Evolutionary conservation across 2,888 invertebrate species (phyloP).

Genomic region (Limnephilus rhombicus): DNA sequence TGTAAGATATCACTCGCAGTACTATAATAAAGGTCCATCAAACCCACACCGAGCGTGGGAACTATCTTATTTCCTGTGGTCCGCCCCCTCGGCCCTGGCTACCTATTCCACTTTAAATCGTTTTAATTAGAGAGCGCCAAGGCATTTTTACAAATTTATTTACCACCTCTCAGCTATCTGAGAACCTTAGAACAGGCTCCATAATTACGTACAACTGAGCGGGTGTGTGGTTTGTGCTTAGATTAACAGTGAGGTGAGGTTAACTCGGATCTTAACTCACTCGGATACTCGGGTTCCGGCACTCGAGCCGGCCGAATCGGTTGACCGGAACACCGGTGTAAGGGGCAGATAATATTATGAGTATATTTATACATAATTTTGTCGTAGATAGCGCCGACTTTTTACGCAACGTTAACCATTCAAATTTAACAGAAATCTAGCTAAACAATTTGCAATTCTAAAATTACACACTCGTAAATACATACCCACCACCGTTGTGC

Average conservation of each 20-base stretch:
- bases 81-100: not conserved
- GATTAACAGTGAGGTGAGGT: not conserved
- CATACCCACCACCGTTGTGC: not conserved
- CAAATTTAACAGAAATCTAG: not conserved
- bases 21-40: not conserved
- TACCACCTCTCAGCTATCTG: not conserved
- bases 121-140: not conserved
- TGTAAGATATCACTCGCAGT: not conserved
- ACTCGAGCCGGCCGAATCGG: not conserved
- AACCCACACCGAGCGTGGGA: not conserved
- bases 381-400: not conserved
- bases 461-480: not conserved
- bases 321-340: not conserved
- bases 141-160: not conserved
- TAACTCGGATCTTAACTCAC: not conserved
- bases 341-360: not conserved
- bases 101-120: not conserved
- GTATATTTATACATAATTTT: not conserved
- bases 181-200: not conserved
- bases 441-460: not conserved
- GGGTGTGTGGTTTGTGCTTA: not conserved
- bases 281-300: not conserved
- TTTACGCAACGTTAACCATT: not conserved
- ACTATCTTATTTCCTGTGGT: not conserved
- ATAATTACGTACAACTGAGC: not conserved